Evolutionary conservation across 92 coral and sea anemone species (phyloP).

Genomic region (Umimayanthus chanpuru): DNA sequence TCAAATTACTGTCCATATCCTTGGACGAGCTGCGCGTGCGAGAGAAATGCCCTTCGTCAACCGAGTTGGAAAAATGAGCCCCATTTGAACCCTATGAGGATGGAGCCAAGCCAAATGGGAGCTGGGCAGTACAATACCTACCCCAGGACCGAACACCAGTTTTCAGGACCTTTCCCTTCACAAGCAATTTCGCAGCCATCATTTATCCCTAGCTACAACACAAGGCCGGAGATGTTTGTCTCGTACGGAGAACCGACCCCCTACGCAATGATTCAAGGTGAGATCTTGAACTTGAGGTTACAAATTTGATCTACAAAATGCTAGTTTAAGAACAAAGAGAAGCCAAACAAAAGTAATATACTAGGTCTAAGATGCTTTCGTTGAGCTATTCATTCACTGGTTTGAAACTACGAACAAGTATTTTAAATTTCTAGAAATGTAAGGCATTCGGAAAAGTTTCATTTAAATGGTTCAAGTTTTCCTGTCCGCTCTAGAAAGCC

Average conservation of each 20-base stretch:
- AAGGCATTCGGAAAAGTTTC: background rate
- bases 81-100: background rate
- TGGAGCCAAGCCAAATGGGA: conserved; percentile 34
- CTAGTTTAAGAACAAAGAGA: background rate
- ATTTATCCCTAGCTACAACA: background rate
- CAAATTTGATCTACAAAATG: background rate
- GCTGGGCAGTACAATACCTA: background rate
- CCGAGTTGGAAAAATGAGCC: conserved; percentile 30
- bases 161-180: conserved; percentile 12
- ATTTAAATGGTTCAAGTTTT: background rate
- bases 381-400: background rate
- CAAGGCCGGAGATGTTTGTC: conserved; percentile 30
- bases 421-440: background rate
- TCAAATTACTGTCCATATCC: conserved; percentile 21
- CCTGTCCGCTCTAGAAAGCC: background rate
- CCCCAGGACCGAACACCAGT: conserved; percentile 3
- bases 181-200: conserved; percentile 30
- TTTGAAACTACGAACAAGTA: background rate
- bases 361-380: too few species aligned
- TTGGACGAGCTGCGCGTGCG: conserved; percentile 39
- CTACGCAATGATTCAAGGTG: conserved; percentile 25
- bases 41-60: conserved; percentile 13
- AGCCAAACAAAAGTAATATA: too few species aligned
- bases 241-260: conserved; percentile 14
- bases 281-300: background rate